These are phyloP conservation scores for Callyntrura guangdongensis DNA, from an alignment of 2,888 invertebrate genomes.

Conservation along the genomic window DNA sequence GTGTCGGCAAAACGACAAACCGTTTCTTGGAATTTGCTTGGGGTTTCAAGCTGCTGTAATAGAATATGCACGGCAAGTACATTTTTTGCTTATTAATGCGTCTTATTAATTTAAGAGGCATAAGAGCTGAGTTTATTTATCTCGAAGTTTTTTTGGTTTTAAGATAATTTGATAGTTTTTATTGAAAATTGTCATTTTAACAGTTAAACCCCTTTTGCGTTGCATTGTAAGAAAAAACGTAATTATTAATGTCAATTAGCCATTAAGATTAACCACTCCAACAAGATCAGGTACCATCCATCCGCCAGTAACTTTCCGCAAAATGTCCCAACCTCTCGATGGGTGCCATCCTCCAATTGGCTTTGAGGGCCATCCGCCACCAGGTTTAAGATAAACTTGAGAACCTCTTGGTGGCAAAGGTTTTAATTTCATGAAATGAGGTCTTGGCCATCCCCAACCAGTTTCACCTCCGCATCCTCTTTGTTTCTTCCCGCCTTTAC, in stretches of 20 bases:
- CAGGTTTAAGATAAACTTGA: slow-evolving; percentile 73
- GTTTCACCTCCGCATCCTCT: slow-evolving; percentile 60
- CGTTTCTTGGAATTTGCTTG: slow-evolving; percentile 98
- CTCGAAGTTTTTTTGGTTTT: not conserved
- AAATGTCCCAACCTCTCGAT: slow-evolving; percentile 69
- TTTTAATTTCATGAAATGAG: slow-evolving; percentile 71
- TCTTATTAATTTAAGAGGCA: not conserved
- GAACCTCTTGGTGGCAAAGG: slow-evolving; percentile 77
- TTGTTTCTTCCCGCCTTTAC: slow-evolving; percentile 29
- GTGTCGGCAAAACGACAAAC: slow-evolving; percentile 96
- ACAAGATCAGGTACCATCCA: slow-evolving; percentile 76
- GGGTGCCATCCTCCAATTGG: slow-evolving; percentile 70
- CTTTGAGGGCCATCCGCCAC: slow-evolving; percentile 55
- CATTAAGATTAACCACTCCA: slow-evolving; percentile 77
- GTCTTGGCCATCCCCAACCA: slow-evolving; percentile 73
- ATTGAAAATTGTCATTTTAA: slow-evolving; percentile 36
- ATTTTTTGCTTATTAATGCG: not conserved
- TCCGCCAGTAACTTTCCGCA: slow-evolving; percentile 71
- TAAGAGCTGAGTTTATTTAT: too few species aligned
- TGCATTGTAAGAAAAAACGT: slow-evolving; percentile 42
- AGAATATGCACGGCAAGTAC: slow-evolving; percentile 91
- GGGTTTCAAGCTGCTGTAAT: slow-evolving; percentile 99
- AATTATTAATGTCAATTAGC: slow-evolving; percentile 38
- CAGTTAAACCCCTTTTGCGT: slow-evolving; percentile 65
- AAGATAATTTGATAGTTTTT: slow-evolving; percentile 1